Base-by-base conservation (phyloP, 2,888 invertebrate genomes). In the Drosophila meridionalis region DNA sequence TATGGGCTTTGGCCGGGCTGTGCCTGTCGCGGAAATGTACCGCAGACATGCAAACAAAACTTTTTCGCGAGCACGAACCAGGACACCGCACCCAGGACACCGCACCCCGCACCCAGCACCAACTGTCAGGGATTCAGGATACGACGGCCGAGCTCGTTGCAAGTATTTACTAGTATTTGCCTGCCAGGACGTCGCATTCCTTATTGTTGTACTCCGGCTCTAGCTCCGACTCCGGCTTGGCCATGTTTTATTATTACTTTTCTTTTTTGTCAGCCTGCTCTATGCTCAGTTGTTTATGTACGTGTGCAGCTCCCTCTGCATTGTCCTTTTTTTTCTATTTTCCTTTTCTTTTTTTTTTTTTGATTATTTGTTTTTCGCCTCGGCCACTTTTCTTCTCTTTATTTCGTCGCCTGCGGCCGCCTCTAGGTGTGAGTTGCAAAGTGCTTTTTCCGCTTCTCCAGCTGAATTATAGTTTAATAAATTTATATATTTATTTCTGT, bases 21-120 rank as follows among this genome's bases (percentile, higher is more conserved):
- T 89, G 90, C 89, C 89, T 89, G 89, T 89, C 89, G 90, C 89
- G 86, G 90, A 89, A 90, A 89, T 89, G 88, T 90, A 79, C 86
- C 82, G 79, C 86, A 89, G 86, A 90, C 89, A 89, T 90, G 89
- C 89, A 90, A 89, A 85, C 86, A 89, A 90, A 88, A 87, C 87
- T 87, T 87, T 88, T 88, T 78, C 64, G 80, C 80, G 50, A 68
- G 61, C 69, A 80, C 78, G 69, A n/a, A n/a, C n/a, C n/a, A n/a
- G n/a, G n/a, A n/a, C n/a, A n/a, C n/a, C 78, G 55, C 8, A 9
- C 4, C 53, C 26, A 34, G 58, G 56, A 38, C 20, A 20, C 20
- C 20, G 20, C 20, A 20, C 20, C 20, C 1, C 78, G 55, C 14
- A 9, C 4, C 53, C 26, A 34, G 58, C 59, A 38, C 20, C 20